These are phyloP conservation scores for Chloroceryle inda DNA, from an alignment of 2,797 vertebrate genomes.

Conservation along the genomic window DNA sequence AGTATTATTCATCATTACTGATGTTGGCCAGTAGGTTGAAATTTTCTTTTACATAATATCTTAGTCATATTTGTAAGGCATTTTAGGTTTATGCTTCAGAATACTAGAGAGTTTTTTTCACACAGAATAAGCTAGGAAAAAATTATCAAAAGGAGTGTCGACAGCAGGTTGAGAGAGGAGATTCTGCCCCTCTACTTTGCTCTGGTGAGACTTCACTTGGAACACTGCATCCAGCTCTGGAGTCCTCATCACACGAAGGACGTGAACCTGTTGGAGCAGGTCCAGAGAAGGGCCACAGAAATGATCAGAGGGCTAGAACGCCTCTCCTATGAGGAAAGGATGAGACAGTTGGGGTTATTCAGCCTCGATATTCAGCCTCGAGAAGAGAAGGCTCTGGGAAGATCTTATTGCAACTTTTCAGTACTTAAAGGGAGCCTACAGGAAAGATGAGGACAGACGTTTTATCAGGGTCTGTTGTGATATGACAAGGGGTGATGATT, in stretches of 20 bases:
- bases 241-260: background rate
- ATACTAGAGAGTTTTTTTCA: background rate
- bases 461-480: background rate
- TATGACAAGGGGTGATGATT: background rate
- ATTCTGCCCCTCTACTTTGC: background rate
- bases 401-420: background rate
- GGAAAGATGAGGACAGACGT: background rate
- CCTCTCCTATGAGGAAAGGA: background rate
- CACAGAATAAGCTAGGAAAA: background rate
- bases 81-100: background rate
- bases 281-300: background rate
- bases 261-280: background rate
- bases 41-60: background rate
- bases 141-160: fast-evolving
- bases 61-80: background rate
- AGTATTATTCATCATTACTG: background rate
- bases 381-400: background rate
- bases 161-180: background rate
- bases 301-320: background rate
- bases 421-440: background rate
- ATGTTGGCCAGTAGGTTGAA: background rate
- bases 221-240: background rate
- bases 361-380: background rate
- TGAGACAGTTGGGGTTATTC: background rate
- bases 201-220: background rate